Evolutionary conservation across 2,113 vertebrate species (phyloP), one percentile per base, ranked within the genome.

Genomic region (Aphelocoma coerulescens): DNA sequence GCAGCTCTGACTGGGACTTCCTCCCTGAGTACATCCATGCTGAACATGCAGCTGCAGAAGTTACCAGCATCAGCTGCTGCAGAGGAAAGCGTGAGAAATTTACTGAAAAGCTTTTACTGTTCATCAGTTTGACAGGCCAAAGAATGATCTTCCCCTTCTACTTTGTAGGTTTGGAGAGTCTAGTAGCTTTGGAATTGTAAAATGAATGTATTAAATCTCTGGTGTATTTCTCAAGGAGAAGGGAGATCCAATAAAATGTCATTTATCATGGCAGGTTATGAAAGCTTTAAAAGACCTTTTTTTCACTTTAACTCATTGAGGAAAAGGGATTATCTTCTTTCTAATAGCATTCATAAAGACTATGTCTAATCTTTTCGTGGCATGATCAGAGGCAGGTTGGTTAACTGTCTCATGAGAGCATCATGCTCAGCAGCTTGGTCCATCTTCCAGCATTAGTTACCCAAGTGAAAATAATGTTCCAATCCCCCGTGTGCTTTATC

Each of bases 21-120:
- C 35, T 73, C 48, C 49, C 80, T 15, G 32, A 32, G 9, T 1
- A 0, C 15, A 26, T 8, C 41, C 35, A 0, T 2, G 37, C 26
- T 59, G 73, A 74, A 10, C 7, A 2, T 1, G 1, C 0, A 18
- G 12, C 24, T 77, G 65, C 69, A 85, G 28, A 13, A 43, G 5
- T 7, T 14, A 33, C 15, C 16, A 10, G 4, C 3, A 24, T 6
- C 26, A 7, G 16, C 57, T 26, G 8, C 6, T 49, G 59, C 37
- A 61, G 35, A 55, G 52, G 44, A 52, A 65, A 94, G 22, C 16
- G 15, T 3, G 4, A 52, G 49, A 49, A 83, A 66, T 55, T n/a
- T n/a, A 8, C 28, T 78, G 61, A 55, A 78, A 86, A 81, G 23
- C 48, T 12, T 39, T 28, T 35, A 27, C 15, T 58, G 7, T 48